Evolutionary conservation across 2,797 vertebrate species (phyloP).

Genomic region (Clamator glandarius): DNA sequence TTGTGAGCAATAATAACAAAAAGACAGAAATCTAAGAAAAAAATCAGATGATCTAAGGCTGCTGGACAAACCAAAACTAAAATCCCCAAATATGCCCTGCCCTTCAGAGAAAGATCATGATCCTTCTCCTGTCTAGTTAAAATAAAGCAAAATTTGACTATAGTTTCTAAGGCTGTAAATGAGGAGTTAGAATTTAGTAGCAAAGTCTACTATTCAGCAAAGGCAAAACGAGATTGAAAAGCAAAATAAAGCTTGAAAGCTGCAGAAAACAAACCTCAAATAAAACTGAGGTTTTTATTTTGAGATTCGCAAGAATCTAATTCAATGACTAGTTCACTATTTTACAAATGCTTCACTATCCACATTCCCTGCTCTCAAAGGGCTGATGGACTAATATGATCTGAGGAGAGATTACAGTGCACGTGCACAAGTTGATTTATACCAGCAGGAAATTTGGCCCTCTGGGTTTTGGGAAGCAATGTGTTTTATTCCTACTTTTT

Average conservation of each 20-base stretch:
- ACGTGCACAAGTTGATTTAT: conserved; percentile 2
- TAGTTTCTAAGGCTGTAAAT: background rate
- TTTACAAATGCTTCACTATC: background rate
- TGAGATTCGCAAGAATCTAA: background rate
- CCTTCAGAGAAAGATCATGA: background rate
- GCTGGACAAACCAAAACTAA: background rate
- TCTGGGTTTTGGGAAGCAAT: conserved; percentile 24
- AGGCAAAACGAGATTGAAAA: background rate
- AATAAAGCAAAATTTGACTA: background rate
- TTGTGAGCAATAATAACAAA: background rate
- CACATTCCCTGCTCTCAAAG: background rate
- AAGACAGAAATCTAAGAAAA: background rate
- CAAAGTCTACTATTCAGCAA: background rate
- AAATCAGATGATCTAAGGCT: background rate
- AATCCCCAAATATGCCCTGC: background rate
- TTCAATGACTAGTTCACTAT: background rate
- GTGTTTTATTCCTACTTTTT: conserved; percentile 48
- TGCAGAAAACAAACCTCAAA: background rate
- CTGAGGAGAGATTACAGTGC: background rate
- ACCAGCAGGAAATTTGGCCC: conserved; percentile 33
- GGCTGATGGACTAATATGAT: background rate
- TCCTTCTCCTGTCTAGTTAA: background rate
- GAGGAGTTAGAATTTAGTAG: background rate
- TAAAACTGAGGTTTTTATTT: background rate
- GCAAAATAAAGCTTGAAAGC: background rate